Conservation (phyloP, 2,113 vertebrate genomes). For the Otocyon megalotis region DNA sequence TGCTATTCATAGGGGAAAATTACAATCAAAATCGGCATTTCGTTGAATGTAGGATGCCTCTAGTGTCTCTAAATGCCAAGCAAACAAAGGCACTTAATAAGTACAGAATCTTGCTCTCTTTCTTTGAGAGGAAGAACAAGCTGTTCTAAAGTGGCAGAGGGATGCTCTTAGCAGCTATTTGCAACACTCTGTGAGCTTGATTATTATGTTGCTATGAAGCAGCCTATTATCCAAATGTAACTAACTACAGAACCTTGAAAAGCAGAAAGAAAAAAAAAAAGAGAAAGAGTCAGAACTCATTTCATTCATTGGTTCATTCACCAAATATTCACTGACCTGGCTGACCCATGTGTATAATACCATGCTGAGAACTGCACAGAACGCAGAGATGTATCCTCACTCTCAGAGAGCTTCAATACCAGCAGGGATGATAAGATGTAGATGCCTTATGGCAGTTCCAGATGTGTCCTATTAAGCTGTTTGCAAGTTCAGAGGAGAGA, state of each 20-base stretch:
- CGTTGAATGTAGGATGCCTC: neutral
- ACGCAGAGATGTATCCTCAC: neutral
- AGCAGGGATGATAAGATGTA: neutral
- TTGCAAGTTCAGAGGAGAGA: neutral
- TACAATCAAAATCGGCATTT: neutral
- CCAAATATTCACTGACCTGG: slow-evolving; percentile 3
- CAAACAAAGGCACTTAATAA: slow-evolving; percentile 47
- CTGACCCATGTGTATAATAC: neutral
- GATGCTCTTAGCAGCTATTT: slow-evolving; percentile 11
- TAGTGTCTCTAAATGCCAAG: neutral
- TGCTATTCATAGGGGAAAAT: neutral
- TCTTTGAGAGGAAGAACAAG: neutral
- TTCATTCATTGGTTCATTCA: neutral
- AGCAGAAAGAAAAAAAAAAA: neutral
- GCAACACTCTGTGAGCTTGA: neutral
- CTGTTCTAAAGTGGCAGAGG: neutral
- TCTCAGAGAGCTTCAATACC: neutral
- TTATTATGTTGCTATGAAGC: slow-evolving; percentile 13
- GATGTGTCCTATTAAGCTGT: neutral
- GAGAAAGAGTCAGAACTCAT: neutral
- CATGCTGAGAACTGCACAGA: neutral
- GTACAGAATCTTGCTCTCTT: neutral
- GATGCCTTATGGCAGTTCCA: neutral
- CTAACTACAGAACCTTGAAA: slow-evolving; percentile 18
- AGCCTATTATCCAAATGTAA: neutral